These are phyloP conservation scores for Chrysaora quinquecirrha DNA, from an alignment of 30 jellyfish, hydroid and myxozoan species.

Conservation along the genomic window DNA sequence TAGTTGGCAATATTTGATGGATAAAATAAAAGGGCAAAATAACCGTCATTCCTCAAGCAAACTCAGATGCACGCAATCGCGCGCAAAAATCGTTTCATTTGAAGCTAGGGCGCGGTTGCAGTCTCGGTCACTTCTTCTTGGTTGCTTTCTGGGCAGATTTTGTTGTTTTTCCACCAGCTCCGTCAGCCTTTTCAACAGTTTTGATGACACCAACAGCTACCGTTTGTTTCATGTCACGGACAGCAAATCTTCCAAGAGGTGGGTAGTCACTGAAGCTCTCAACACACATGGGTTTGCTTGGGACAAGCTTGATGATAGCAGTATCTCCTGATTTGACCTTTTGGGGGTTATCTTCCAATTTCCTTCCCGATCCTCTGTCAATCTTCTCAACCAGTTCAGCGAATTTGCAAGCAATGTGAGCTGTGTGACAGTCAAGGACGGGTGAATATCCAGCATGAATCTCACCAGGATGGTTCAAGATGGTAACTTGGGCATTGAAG, in stretches of 20 bases:
- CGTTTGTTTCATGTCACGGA: conserved; percentile 98
- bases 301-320: conserved; percentile 87
- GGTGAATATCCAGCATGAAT: conserved; percentile 98
- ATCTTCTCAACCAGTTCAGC: conserved; percentile 74
- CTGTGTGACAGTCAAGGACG: conserved; percentile 98
- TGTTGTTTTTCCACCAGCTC: conserved; percentile 78
- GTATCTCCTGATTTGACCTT: conserved; percentile 97
- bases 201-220: conserved; percentile 99
- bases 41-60: too few species aligned
- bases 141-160: conserved; percentile 92
- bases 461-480: conserved; percentile 98
- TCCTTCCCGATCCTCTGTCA: conserved; percentile 93
- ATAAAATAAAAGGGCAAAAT: too few species aligned
- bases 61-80: too few species aligned
- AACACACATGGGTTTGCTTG: conserved; percentile 96
- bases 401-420: conserved; percentile 97
- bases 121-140: conserved; percentile 76
- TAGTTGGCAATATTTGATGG: too few species aligned
- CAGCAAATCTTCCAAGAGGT: conserved; percentile 99
- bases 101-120: too few species aligned
- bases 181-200: conserved; percentile 87
- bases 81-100: too few species aligned
- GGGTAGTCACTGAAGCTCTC: conserved; percentile 92
- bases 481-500: conserved; percentile 97
- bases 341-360: conserved; percentile 75